phyloP scores from a whole-genome alignment of 2,113 vertebrate species.

The Panurus biarmicus region DNA sequence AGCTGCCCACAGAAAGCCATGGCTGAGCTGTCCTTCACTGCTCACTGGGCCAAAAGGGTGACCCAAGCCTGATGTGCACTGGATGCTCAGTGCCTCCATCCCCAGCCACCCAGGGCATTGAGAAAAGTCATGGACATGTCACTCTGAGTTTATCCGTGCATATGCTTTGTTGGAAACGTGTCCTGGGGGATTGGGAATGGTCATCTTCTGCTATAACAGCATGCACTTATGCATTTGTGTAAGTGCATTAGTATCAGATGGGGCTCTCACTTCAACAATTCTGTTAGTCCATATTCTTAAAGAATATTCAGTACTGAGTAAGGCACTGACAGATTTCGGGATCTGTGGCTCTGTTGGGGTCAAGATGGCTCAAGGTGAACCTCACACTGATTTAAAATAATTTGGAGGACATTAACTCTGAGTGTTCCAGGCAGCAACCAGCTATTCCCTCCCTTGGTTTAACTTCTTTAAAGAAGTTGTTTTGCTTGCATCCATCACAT shows the following conservation, averaged over 20 bases:
- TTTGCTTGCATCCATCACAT: background rate
- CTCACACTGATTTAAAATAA: background rate
- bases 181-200: background rate
- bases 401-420: background rate
- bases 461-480: background rate
- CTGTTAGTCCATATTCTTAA: background rate
- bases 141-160: background rate
- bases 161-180: background rate
- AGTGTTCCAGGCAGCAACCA: background rate
- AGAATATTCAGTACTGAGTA: background rate
- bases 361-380: background rate
- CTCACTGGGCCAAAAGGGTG: background rate
- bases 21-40: background rate
- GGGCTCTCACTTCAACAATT: background rate
- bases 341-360: background rate
- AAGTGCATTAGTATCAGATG: background rate
- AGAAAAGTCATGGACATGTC: background rate
- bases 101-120: background rate
- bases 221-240: background rate
- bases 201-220: background rate
- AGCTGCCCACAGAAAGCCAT: background rate
- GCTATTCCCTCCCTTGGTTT: background rate
- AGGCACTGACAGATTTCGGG: background rate
- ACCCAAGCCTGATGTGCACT: no score
- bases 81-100: fast-evolving